phyloP scores from a whole-genome alignment of 2,113 vertebrate genomes.

The Henicopernis longicauda region DNA sequence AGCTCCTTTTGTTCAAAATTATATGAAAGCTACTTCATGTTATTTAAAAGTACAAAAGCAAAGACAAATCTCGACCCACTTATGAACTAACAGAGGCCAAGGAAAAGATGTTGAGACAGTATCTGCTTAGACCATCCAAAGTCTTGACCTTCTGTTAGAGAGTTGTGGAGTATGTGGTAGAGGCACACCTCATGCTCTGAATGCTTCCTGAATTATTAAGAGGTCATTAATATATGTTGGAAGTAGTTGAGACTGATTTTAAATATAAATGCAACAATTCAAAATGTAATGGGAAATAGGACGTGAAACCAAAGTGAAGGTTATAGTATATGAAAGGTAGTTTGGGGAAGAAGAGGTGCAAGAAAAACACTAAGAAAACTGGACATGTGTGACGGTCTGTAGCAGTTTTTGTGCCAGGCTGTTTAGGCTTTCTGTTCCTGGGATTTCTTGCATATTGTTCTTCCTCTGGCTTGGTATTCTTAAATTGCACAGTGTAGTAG shows the following conservation, averaged over 20 bases:
- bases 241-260: neutral
- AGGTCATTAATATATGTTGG: neutral
- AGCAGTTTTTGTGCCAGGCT: neutral
- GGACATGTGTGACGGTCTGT: neutral
- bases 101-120: neutral
- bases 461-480: neutral
- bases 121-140: neutral
- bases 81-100: neutral
- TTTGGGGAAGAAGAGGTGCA: neutral
- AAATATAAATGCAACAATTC: slow-evolving; percentile 13
- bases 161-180: neutral
- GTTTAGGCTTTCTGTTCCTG: neutral
- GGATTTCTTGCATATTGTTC: neutral
- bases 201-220: slow-evolving; percentile 3
- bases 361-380: neutral
- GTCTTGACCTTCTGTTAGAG: neutral
- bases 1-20: neutral
- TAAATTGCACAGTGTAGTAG: neutral
- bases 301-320: neutral
- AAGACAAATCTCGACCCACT: neutral
- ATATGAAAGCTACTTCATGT: neutral
- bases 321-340: neutral
- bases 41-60: neutral
- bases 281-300: neutral
- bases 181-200: neutral